Percentiles rank a stretch among this genome's conserved stretches.
Conservation (phyloP, 2,797 vertebrate species). For the Parambassis ranga region DNA sequence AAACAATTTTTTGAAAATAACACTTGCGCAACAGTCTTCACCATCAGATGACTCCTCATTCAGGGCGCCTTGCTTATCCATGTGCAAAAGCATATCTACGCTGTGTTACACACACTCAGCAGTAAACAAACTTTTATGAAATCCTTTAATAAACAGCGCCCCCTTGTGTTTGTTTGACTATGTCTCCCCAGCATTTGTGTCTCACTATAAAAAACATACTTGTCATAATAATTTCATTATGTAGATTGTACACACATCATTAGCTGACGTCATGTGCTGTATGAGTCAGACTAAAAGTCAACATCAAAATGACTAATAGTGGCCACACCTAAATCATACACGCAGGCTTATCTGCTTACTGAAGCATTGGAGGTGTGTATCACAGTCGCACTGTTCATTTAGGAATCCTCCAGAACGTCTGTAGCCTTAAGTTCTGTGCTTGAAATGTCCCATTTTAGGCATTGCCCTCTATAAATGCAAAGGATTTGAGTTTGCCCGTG, state of each 20-base stretch:
- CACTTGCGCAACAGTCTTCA: not conserved
- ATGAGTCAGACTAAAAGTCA: slow-evolving; percentile 32
- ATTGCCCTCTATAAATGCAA: slow-evolving; percentile 19
- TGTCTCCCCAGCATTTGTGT: too few species aligned
- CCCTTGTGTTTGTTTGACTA: slow-evolving; percentile 40
- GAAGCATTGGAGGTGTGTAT: slow-evolving; percentile 8
- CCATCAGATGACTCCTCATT: not conserved
- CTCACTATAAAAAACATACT: too few species aligned
- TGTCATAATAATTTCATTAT: not conserved
- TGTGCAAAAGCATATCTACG: not conserved
- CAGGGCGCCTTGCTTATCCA: not conserved
- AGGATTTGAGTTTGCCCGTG: slow-evolving; percentile 15
- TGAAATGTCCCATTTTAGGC: slow-evolving; percentile 7
- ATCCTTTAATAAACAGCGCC: slow-evolving; percentile 24
- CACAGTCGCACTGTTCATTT: not conserved
- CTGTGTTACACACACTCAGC: not conserved
- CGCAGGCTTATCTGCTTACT: not conserved
- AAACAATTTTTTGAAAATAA: slow-evolving; percentile 8
- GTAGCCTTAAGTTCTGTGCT: not conserved
- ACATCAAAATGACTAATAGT: slow-evolving; percentile 30
- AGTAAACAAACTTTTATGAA: not conserved
- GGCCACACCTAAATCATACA: slow-evolving; percentile 34
- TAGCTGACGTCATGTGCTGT: not conserved
- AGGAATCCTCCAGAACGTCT: not conserved
- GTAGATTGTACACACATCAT: not conserved